phyloP scores from a whole-genome alignment of 23 tunicate species.

The Diplosoma virens region DNA sequence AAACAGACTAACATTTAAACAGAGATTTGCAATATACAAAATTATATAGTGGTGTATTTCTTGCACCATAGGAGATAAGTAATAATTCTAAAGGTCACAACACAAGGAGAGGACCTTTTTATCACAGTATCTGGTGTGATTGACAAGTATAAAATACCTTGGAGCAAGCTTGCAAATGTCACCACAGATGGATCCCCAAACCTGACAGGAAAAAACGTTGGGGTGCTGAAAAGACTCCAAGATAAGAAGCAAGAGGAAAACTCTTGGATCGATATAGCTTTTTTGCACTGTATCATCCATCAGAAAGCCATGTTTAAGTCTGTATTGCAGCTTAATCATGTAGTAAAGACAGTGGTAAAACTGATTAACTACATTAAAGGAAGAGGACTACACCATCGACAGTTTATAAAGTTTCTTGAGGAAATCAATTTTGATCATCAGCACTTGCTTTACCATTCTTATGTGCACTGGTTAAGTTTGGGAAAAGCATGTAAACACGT shows the following conservation, averaged over 20 bases:
- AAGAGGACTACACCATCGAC: constrained; percentile 29
- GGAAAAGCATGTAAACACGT: constrained; percentile 24
- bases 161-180: constrained; percentile 15
- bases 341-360: constrained; percentile 38
- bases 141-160: not conserved
- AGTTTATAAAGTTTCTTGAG: constrained; percentile 32
- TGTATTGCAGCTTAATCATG: constrained; percentile 35
- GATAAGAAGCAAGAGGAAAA: constrained; percentile 22
- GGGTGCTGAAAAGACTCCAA: constrained; percentile 25
- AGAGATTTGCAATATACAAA: no score
- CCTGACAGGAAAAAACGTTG: constrained; percentile 30
- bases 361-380: constrained; percentile 20
- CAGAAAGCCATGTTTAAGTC: constrained; percentile 23
- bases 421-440: constrained; percentile 22
- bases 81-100: constrained; percentile 2
- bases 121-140: constrained; percentile 5
- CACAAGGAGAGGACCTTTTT: constrained; percentile 22
- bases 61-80: no score
- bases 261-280: constrained; percentile 5
- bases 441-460: constrained; percentile 28
- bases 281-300: constrained; percentile 28
- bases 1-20: no score
- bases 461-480: constrained; percentile 26
- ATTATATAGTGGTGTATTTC: no score
- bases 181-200: constrained; percentile 43